These are phyloP conservation scores for Mayetiola destructor DNA, from an alignment of 2,888 invertebrate genomes.

Conservation along the genomic window DNA sequence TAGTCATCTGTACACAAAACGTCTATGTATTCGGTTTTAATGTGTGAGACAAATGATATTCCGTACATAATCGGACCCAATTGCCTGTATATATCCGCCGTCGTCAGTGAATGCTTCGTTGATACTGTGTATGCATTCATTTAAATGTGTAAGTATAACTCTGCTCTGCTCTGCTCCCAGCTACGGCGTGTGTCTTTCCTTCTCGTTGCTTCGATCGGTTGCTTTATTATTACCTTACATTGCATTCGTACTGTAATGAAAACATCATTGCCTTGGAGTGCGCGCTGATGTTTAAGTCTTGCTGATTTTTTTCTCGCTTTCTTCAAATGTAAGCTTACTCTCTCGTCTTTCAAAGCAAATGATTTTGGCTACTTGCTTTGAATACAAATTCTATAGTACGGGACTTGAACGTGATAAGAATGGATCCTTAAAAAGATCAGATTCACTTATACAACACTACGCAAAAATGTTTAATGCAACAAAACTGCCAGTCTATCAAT, in stretches of 20 bases:
- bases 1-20: not conserved
- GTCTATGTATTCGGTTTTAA: not conserved
- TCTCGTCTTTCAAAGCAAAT: not conserved
- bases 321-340: not conserved
- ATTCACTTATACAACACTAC: not conserved
- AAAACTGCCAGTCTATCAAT: too few relatives aligned
- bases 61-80: not conserved
- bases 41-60: constrained; percentile 5
- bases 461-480: too few relatives aligned
- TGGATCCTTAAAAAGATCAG: constrained; percentile 7
- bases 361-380: too few relatives aligned
- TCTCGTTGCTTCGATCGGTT: not conserved
- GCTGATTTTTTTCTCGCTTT: not conserved
- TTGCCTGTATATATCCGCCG: constrained; percentile 8
- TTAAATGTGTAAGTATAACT: not conserved
- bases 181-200: constrained; percentile 1
- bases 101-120: not conserved
- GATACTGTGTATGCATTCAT: not conserved
- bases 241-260: not conserved
- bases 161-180: constrained; percentile 3
- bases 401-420: constrained; percentile 8
- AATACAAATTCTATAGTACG: constrained; percentile 1
- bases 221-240: constrained; percentile 5
- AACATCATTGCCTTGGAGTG: not conserved
- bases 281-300: constrained; percentile 6